Percentiles rank a stretch among this genome's conserved stretches.
phyloP scores from a whole-genome alignment of 2,113 vertebrate genomes.

The Grammomys dolichurus region DNA sequence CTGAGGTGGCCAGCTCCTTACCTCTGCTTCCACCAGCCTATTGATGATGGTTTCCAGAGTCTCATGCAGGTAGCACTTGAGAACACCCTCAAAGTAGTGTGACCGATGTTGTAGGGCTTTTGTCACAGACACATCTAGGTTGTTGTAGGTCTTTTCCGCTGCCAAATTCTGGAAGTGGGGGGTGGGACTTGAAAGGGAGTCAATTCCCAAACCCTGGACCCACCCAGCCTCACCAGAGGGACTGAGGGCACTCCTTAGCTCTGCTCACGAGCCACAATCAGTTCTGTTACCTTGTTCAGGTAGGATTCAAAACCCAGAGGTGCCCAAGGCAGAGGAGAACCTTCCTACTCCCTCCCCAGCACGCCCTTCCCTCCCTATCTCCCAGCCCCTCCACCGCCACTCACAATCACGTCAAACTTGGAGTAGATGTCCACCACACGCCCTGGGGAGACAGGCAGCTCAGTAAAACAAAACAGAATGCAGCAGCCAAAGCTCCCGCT shows the following conservation, averaged over 20 bases:
- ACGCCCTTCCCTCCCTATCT: background rate
- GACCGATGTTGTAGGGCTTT: constrained; percentile 97
- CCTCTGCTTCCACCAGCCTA: constrained; percentile 97
- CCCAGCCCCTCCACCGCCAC: constrained; percentile 82
- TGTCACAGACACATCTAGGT: constrained; percentile 97
- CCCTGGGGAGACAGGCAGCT: constrained; percentile 85
- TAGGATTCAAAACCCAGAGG: background rate
- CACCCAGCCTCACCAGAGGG: background rate
- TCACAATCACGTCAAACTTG: constrained; percentile 99
- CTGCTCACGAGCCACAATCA: constrained; percentile 6
- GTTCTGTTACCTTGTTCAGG: constrained; percentile 58
- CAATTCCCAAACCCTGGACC: background rate
- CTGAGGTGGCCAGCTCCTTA: constrained; percentile 72
- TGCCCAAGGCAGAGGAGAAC: constrained; percentile 40
- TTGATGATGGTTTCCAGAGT: constrained; percentile 96
- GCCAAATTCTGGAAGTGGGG: constrained; percentile 92
- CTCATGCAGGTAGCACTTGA: constrained; percentile 95
- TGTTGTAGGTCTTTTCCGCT: constrained; percentile 99
- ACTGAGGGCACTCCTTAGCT: background rate
- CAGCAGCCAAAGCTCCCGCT: background rate
- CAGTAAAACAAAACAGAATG: constrained; percentile 54
- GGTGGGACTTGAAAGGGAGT: background rate
- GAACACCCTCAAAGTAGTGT: constrained; percentile 97
- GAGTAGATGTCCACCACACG: constrained; percentile 98
- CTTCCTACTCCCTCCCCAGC: constrained; percentile 42